Base-by-base conservation (phyloP, 2,888 invertebrate species). In the Euplexia lucipara region DNA sequence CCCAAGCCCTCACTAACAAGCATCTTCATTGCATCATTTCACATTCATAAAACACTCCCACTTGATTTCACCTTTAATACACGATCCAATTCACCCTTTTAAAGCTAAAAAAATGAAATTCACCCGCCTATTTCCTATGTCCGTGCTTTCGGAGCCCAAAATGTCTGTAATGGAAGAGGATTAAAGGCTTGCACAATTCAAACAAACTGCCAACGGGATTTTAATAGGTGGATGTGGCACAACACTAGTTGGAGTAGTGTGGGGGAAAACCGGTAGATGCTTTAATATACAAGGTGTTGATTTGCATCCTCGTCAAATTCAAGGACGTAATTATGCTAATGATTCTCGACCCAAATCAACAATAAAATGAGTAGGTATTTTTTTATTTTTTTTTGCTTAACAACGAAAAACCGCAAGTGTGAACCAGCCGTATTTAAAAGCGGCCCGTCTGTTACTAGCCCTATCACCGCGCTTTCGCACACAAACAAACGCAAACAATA, bases 151-250 rank as follows among this genome's bases (percentile, higher is more conserved):
- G 5, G 2, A 68, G 62, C 14, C 62, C 66, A 70, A 79, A 79
- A 79, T 76, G 66, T 74, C 57, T 52, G 70, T 73, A 72, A 72
- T 74, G 72, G 70, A 76, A 72, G 68, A 49, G 82, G 78, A 84
- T 87, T 86, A 88, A 88, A 86, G 83, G 84, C 85, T 84, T 83
- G 85, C 85, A 85, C 84, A 83, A 84, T 82, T 85, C 82, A 84
- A 82, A 78, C 79, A 79, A 84, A 85, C 81, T 79, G 83, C 84
- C 75, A 68, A 64, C 80, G 83, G 81, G 82, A 81, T 84, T 84
- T 85, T 78, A 74, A 82, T 70, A 75, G 69, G 67, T 62, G 65
- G 71, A 76, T 65, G 80, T 65, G 34, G 70, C 60, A 66, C 58
- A 52, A 67, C 62, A 70, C 71, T 78, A 70, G 49, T 59, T 16